phyloP scores from a whole-genome alignment of 1,140 invertebrate genomes.

The Drosophila sp. region DNA sequence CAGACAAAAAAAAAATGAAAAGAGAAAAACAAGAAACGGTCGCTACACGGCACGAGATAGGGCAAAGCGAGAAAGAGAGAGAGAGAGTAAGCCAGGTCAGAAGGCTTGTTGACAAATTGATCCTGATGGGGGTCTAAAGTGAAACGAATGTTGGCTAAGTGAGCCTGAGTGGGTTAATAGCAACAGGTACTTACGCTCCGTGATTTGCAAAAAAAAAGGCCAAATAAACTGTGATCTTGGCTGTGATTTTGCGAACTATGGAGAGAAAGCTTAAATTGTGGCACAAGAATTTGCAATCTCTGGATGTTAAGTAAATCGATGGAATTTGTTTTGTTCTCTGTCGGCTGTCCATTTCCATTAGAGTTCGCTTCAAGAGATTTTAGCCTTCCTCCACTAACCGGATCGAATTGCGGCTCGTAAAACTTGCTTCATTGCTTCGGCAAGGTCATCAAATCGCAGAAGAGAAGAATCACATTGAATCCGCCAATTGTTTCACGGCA shows the following conservation, averaged over 20 bases:
- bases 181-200: slow-evolving; percentile 13
- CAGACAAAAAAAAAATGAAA: background rate
- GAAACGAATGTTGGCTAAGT: slow-evolving; percentile 42
- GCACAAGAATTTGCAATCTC: background rate
- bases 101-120: slow-evolving; percentile 52
- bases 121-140: slow-evolving; percentile 37
- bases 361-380: slow-evolving; percentile 21
- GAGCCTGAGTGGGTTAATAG: slow-evolving; percentile 36
- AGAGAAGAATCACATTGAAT: slow-evolving; percentile 41
- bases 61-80: slow-evolving; percentile 6
- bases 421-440: slow-evolving; percentile 41
- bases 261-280: slow-evolving; percentile 16
- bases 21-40: background rate
- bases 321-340: background rate
- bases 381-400: background rate
- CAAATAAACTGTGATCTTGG: slow-evolving; percentile 6
- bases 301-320: background rate
- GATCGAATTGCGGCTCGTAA: slow-evolving; percentile 38
- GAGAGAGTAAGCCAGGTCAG: slow-evolving; percentile 37
- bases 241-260: background rate
- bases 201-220: slow-evolving; percentile 13
- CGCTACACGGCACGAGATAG: background rate
- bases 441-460: slow-evolving; percentile 65
- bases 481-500: slow-evolving; percentile 58
- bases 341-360: slow-evolving; percentile 41